Base-by-base conservation (phyloP, 1,140 invertebrate genomes). In the Heliothis subflexa region DNA sequence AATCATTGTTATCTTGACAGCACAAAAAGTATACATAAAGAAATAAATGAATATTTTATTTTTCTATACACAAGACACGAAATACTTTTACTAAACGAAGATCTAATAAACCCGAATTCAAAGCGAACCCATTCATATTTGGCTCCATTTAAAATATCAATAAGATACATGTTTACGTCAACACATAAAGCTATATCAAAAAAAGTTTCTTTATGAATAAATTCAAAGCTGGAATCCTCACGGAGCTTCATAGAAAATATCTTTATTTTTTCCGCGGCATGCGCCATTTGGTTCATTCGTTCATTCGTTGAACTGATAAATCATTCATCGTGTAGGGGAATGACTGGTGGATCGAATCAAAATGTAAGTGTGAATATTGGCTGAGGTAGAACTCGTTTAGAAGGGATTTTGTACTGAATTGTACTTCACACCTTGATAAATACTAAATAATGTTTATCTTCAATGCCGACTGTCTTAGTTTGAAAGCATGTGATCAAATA, bases 231-330 rank as follows among this genome's bases (percentile, higher is more conserved):
- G 50, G 47, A 73, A 73, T 59, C 71, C 52, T 59, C 33, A 40
- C 33, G 28, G 13, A 57, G 52, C 12, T 40, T 73, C 28, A 73
- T 59, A 59, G 33, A 59, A 59, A 59, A 73, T 73, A 57, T 73
- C 52, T 59, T 57, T 73, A 71, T 73, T 73, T 73, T 73, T 73
- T 57, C 71, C 28, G 33, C 10, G 16, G 12, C 55, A 59, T 59
- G 54, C 33, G 18, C 54, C 71, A 57, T 73, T 73, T 73, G 40
- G 71, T 73, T 59, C 54, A 40, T 73, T 59, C 54, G 54, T 73
- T 57, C 66, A 47, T 50, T 70, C 71, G 16, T 73, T 73, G 71
- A 73, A 73, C 55, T 73, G 71, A 73, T 73, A 73, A 73, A 73
- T 73, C 71, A 47, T 73, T 73, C 71, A 73, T 57, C 28, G 33